Conservation (phyloP, 2,888 invertebrate genomes). For the Branchipolynoe longqiensis region DNA sequence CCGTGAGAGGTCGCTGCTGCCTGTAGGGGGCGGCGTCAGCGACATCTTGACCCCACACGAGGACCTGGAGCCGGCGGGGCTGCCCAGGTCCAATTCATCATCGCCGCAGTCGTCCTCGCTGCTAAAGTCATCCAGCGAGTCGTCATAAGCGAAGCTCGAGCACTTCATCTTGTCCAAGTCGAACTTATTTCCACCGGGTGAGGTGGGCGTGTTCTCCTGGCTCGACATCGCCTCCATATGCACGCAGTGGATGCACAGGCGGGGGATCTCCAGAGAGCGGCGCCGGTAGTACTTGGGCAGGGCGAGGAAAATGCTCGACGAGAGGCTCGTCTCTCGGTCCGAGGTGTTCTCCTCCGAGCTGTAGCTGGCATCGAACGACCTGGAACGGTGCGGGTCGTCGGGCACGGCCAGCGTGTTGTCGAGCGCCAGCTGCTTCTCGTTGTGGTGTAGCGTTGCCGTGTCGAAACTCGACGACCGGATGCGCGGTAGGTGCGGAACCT, state of each 20-base stretch:
- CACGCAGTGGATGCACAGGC: constrained; percentile 78
- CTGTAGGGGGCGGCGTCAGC: constrained; percentile 7
- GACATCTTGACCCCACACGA: constrained; percentile 21
- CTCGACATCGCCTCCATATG: constrained; percentile 72
- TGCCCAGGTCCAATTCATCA: constrained; percentile 47
- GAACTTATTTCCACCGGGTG: constrained; percentile 33
- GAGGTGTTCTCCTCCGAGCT: constrained; percentile 74
- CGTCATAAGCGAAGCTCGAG: constrained; percentile 15
- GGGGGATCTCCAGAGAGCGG: constrained; percentile 77
- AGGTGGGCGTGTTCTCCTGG: constrained; percentile 59
- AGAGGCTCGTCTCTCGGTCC: constrained; percentile 67
- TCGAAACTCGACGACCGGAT: constrained; percentile 78
- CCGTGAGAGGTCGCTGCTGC: constrained; percentile 62
- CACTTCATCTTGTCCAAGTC: constrained; percentile 4
- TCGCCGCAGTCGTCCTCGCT: constrained; percentile 64
- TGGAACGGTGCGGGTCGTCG: constrained; percentile 68
- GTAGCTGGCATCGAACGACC: constrained; percentile 67
- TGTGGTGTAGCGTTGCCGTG: constrained; percentile 71
- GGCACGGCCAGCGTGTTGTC: constrained; percentile 68
- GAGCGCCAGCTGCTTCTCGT: constrained; percentile 47
- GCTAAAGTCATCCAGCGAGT: constrained; percentile 30
- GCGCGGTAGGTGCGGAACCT: constrained; percentile 72
- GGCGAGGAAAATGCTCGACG: constrained; percentile 57
- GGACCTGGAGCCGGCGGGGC: not conserved
- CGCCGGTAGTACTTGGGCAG: constrained; percentile 70